Evolutionary conservation across 2,888 invertebrate species (phyloP), one percentile per base, ranked within the genome.

Genomic region (Theretra japonica): DNA sequence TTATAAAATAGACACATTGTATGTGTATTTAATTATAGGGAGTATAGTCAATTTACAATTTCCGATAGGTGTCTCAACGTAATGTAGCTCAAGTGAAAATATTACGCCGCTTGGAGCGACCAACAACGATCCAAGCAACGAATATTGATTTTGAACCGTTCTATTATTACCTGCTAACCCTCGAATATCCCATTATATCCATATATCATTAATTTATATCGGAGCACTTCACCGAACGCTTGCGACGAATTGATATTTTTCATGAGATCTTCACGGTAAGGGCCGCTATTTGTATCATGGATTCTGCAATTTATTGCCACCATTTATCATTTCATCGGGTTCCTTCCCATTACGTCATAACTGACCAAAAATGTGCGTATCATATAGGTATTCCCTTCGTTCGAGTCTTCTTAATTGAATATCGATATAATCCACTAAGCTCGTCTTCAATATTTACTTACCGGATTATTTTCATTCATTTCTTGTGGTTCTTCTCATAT

Each of bases 201-300:
- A 80, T 83, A 83, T 80, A 78, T 80, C 82, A 83, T 87, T 87
- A 88, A 88, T 88, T 85, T 84, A 82, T 84, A 81, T 74, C 81
- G 75, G 77, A 76, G 80, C 83, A 84, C 82, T 83, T 84, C 78
- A 77, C 79, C 79, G 81, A 84, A 87, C 82, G 82, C 79, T 87
- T 85, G 83, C 87, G 85, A 88, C 87, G 86, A 89, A 92, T 91
- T 91, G 87, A 90, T 90, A 91, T 90, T 89, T 92, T 91, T 90
- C 89, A 88, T 88, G 87, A 88, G 86, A 82, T 83, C 85, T 89
- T 82, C 79, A 77, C 79, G 80, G 79, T 84, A 88, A 90, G 85
- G 83, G 84, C 83, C 83, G 82, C 83, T 87, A 90, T 91, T 91
- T 88, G 90, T 92, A 89, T 88, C 88, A 82, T 78, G 80, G 83